Evolutionary conservation across 37 sponge, comb jelly and placozoan species (phyloP), one percentile per base, ranked within the genome.

Genomic region (Beroe ovata): DNA sequence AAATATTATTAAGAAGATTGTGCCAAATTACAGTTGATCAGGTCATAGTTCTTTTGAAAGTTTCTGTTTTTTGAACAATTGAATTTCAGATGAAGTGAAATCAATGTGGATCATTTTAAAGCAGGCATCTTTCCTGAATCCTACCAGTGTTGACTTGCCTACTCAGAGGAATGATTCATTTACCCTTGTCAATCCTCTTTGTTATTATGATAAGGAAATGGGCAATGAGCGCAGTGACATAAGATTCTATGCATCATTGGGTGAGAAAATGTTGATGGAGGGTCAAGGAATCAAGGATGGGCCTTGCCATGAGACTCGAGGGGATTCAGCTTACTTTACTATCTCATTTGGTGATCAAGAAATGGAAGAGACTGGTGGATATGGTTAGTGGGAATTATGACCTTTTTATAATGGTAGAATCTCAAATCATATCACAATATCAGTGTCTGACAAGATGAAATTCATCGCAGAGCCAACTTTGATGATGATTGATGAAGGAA

Each of bases 151-250:
- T n/a, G 84, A 77, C 20, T 54, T 77, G 1, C 84, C 84, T 4
- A 4, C 54, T 19, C 54, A 39, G 21, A 77, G 84, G 84, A 42
- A 23, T n/a, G 84, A 77, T 1, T 28, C 84, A 23, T 77, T 39
- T 40, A 35, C 84, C 33, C 54, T 77, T 0, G 23, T 54, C 1
- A 77, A 77, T 54, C 84, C 84, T 19, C 84, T 77, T 1, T 42
- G 21, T 25, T n/a, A 77, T 26, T 77, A 77, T 29, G 84, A 77
- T 29, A 77, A 42, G 4, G 84, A 77, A 41, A 19, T 77, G 23
- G 84, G 84, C 33, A 77, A 77, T 35, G 84, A 77, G 22, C 41
- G 33, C 54, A 77, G 84, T 77, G 84, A 77, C 54, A 14, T 42
- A 23, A 77, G 84, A 19, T 77, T 77, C 25, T 40, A 77, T 20